phyloP scores from a whole-genome alignment of 2,888 invertebrate genomes.

The Tipula unca region DNA sequence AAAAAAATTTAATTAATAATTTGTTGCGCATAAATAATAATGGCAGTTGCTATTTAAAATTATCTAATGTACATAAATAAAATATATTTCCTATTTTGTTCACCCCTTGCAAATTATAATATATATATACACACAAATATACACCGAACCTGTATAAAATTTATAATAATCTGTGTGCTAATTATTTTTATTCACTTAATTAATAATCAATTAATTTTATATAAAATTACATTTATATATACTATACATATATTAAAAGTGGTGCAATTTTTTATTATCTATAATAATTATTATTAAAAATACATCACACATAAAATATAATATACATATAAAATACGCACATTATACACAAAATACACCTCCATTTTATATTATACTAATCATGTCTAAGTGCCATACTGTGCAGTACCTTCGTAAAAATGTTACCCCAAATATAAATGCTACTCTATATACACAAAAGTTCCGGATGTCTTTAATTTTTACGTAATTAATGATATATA shows the following conservation, averaged over 20 bases:
- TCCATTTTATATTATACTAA: background rate
- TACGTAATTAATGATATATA: too few relatives aligned
- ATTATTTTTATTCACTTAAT: background rate
- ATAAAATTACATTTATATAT: background rate
- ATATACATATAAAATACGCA: conserved; percentile 19
- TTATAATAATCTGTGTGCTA: background rate
- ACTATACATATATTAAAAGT: background rate
- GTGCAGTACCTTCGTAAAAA: conserved; percentile 40
- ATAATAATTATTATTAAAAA: background rate
- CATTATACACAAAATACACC: background rate
- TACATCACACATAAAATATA: background rate
- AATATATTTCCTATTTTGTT: background rate
- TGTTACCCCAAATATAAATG: background rate
- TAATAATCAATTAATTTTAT: conserved; percentile 9
- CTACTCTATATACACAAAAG: conserved; percentile 9
- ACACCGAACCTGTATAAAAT: background rate
- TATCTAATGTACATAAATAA: background rate
- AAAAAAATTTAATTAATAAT: background rate
- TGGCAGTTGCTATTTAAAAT: background rate
- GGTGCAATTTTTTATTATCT: conserved; percentile 10
- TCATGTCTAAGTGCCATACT: conserved; percentile 38
- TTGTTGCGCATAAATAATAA: background rate
- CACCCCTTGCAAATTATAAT: background rate
- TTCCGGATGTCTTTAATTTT: background rate
- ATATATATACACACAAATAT: background rate